These are phyloP conservation scores for Habrosyne pyritoides DNA, from an alignment of 2,888 invertebrate species.

Conservation along the genomic window DNA sequence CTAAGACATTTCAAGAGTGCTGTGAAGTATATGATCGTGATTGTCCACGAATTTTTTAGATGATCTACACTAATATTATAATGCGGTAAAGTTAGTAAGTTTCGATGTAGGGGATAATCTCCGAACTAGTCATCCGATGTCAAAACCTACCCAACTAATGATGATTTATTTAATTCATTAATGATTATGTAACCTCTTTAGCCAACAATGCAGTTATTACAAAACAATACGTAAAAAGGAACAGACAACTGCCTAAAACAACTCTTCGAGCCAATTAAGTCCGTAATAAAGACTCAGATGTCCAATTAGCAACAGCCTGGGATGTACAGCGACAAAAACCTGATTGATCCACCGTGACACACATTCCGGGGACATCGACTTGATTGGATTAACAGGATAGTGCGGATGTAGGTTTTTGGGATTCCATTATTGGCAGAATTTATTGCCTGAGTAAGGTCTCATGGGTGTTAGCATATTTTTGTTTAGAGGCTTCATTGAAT, in stretches of 20 bases:
- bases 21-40: too few relatives aligned
- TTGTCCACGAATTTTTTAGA: too few relatives aligned
- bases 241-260: neutral
- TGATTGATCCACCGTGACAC: neutral
- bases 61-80: too few relatives aligned
- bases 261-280: neutral
- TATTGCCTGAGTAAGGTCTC: constrained; percentile 1
- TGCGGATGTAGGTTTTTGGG: constrained; percentile 7
- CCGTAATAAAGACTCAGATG: neutral
- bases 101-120: too few relatives aligned
- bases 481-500: neutral
- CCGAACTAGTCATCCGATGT: too few relatives aligned
- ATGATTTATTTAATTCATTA: neutral
- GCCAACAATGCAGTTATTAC: neutral
- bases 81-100: too few relatives aligned
- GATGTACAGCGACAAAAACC: constrained; percentile 3
- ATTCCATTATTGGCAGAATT: neutral
- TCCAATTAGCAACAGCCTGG: neutral
- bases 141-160: too few relatives aligned
- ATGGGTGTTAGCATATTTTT: neutral
- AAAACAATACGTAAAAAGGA: neutral
- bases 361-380: neutral
- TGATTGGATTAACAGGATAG: neutral
- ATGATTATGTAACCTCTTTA: neutral
- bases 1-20: too few relatives aligned